Conservation (phyloP, 1,140 invertebrate genomes). For the Drosophila arawakana region DNA sequence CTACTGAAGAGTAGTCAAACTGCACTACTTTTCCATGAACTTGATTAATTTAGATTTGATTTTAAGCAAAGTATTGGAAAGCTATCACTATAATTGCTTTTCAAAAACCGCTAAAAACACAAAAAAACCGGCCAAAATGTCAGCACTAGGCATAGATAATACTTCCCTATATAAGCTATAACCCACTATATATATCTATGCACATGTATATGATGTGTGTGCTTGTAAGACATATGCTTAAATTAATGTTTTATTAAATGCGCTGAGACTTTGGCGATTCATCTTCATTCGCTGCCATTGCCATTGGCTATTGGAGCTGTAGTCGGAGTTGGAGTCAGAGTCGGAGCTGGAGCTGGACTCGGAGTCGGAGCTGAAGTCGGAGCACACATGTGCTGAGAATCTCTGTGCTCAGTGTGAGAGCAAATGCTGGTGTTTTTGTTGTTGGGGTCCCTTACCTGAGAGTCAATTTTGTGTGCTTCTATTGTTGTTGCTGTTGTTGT, state of each 20-base stretch:
- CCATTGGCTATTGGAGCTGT: slow-evolving; percentile 46
- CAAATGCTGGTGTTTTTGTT: background rate
- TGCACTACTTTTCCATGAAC: no score
- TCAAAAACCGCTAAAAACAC: no score
- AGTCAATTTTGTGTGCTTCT: background rate
- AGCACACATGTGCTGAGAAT: slow-evolving; percentile 32
- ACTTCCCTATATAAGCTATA: background rate
- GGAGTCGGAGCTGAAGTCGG: background rate
- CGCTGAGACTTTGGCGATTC: slow-evolving; percentile 51
- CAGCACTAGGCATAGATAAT: slow-evolving; percentile 29
- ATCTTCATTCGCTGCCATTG: slow-evolving; percentile 50
- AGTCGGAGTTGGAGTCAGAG: slow-evolving; percentile 10
- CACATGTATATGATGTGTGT: slow-evolving; percentile 2
- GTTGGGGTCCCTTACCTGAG: slow-evolving; percentile 30
- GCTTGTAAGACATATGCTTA: slow-evolving; percentile 30
- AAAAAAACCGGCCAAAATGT: slow-evolving; percentile 31
- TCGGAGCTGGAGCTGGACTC: background rate
- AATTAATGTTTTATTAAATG: slow-evolving; percentile 58
- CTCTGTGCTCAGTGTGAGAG: slow-evolving; percentile 28
- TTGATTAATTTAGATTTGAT: no score
- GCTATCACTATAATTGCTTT: no score
- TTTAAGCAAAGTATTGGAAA: no score
- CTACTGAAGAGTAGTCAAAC: no score
- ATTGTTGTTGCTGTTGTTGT: slow-evolving; percentile 32
- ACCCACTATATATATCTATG: background rate